Percentiles rank a stretch among this genome's conserved stretches.
Conservation (phyloP, 2,888 invertebrate genomes). For the Peribatodes rhomboidaria region DNA sequence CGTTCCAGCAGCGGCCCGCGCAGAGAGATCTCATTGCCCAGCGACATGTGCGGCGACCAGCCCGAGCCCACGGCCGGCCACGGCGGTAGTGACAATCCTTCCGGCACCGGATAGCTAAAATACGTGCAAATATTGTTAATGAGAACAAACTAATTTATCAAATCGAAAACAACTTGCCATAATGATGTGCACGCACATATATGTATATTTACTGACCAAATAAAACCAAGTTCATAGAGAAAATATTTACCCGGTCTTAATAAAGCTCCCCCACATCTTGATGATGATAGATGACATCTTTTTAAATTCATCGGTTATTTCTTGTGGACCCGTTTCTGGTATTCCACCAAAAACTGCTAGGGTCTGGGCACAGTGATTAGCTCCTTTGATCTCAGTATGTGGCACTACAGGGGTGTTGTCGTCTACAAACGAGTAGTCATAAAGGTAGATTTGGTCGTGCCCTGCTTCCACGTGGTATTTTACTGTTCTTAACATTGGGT, state of each 20-base stretch:
- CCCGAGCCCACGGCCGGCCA: conserved; percentile 56
- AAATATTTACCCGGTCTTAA: too few species aligned
- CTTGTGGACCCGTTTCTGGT: too few species aligned
- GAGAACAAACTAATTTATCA: too few species aligned
- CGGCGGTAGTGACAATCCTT: conserved; percentile 46
- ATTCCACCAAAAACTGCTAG: conserved; percentile 49
- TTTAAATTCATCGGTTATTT: background rate
- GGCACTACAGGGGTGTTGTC: conserved; percentile 43
- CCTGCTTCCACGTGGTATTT: conserved; percentile 52
- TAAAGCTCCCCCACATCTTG: too few species aligned
- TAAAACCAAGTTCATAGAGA: too few species aligned
- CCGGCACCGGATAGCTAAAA: background rate
- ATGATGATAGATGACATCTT: too few species aligned
- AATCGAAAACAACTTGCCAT: too few species aligned
- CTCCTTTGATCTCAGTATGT: conserved; percentile 52
- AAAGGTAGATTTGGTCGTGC: conserved; percentile 51
- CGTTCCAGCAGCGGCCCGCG: conserved; percentile 46
- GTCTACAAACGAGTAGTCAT: conserved; percentile 58
- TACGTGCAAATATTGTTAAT: too few species aligned
- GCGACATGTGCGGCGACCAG: conserved; percentile 58
- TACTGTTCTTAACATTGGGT: conserved; percentile 46
- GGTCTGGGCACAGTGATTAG: conserved; percentile 56
- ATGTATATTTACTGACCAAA: too few species aligned
- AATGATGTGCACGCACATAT: too few species aligned
- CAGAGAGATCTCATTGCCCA: conserved; percentile 51